Percentiles rank a stretch among this genome's conserved stretches.
Conservation (phyloP, 64 coral and sea anemone species). For the Dendronephthya gigantea region DNA sequence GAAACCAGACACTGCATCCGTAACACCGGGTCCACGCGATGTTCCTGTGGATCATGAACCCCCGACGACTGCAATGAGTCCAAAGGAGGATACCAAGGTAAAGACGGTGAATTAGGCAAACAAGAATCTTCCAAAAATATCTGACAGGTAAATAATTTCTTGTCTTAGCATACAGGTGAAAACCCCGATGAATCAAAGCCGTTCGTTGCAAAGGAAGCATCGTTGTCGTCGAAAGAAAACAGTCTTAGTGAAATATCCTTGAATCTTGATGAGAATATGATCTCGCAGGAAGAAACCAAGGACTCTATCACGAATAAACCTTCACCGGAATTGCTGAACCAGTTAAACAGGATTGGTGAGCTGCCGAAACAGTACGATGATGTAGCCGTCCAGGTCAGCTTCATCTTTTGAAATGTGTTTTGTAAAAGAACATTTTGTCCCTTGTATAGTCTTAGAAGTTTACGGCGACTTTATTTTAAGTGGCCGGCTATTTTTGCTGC, state of each 20-base stretch:
- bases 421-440: neutral
- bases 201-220: neutral
- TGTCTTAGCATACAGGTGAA: neutral
- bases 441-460: neutral
- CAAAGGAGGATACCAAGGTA: neutral
- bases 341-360: constrained; percentile 7
- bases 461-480: too few relatives aligned
- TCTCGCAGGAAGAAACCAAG: neutral
- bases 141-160: neutral
- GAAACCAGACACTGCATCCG: neutral
- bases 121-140: neutral
- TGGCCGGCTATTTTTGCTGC: too few relatives aligned
- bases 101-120: neutral
- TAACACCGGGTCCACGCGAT: neutral
- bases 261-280: neutral
- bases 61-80: neutral
- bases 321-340: neutral
- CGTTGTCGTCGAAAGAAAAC: neutral
- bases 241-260: neutral
- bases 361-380: neutral
- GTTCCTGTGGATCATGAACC: neutral
- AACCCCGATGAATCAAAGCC: neutral
- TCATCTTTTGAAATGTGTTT: neutral
- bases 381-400: neutral
- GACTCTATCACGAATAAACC: neutral